These are phyloP conservation scores for Piprites chloris DNA, from an alignment of 2,113 vertebrate species.

Conservation along the genomic window DNA sequence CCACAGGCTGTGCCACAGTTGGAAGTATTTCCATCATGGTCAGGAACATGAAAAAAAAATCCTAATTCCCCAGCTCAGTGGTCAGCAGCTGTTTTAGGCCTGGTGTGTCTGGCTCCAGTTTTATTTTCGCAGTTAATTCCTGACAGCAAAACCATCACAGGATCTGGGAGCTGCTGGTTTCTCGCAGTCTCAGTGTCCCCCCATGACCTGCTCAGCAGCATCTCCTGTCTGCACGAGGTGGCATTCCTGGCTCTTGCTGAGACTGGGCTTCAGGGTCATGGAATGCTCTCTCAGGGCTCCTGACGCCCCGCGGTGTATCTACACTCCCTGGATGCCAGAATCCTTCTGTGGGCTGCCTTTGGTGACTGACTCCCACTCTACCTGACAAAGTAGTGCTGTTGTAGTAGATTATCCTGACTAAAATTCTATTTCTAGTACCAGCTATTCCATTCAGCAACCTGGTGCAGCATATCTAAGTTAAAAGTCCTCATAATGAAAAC, in stretches of 20 bases:
- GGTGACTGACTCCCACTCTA: background rate
- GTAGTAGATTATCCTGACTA: background rate
- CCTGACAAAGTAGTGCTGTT: background rate
- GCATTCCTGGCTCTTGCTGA: background rate
- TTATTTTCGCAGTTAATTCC: background rate
- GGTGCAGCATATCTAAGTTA: background rate
- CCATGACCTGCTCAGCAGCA: background rate
- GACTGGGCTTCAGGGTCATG: background rate
- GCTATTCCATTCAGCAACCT: background rate
- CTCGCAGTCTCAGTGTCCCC: background rate
- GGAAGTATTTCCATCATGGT: background rate
- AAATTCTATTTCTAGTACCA: background rate
- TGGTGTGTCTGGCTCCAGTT: background rate
- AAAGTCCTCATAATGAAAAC: background rate
- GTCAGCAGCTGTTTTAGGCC: background rate
- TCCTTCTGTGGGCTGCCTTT: background rate
- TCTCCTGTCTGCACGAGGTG: fast-evolving
- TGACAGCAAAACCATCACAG: background rate
- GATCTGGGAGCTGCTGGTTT: background rate
- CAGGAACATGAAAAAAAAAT: background rate
- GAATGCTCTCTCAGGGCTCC: background rate
- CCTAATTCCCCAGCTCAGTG: background rate
- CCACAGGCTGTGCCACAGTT: background rate
- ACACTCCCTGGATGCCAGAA: background rate
- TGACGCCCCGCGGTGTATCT: fast-evolving